Evolutionary conservation across 1,140 invertebrate species (phyloP), one percentile per base, ranked within the genome.

Genomic region (Microplitis demolitor): DNA sequence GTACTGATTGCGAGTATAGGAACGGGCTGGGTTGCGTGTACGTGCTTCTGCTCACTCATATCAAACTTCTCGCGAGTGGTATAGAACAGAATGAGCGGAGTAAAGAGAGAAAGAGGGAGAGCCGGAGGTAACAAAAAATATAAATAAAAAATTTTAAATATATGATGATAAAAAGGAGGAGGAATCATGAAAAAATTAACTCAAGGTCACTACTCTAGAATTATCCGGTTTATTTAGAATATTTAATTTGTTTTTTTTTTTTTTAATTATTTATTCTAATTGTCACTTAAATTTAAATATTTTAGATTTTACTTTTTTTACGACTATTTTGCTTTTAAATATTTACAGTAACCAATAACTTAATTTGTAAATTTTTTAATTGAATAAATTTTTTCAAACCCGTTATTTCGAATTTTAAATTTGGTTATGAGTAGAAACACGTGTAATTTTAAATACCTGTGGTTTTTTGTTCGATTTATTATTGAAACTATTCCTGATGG

Each of bases 21-120:
- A 45, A 45, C 3, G 24, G 33, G 39, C 35, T 58, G 6, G 35
- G 35, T 72, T 72, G 71, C 71, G 71, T 72, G 71, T 67, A 73
- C 72, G 45, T 58, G 37, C 53, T 45, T 45, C 6, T 45, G 39
- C 39, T 71, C 37, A 13, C 34, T 60, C 56, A 60, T 61, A 61
- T 33, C 16, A 54, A 6, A 34, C 35, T n/a, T 24, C 16, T 61
- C 69, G 31, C 16, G 35, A 24, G 24, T 24, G 24, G 24, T 24
- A 24, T 24, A 24, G 24, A 1, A 24, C 24, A 24, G 24, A 24
- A 24, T 24, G 24, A 45, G 54, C 13, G 24, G 33, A 45, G 66
- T 8, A 13, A 4, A 66, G n/a, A 31, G 8, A 50, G 3, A 31
- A 16, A 66, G 5, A 11, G 11, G 39, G 11, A 45, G 39, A 45